Conservation (phyloP, 2,797 vertebrate genomes). For the Chloroceryle inda region DNA sequence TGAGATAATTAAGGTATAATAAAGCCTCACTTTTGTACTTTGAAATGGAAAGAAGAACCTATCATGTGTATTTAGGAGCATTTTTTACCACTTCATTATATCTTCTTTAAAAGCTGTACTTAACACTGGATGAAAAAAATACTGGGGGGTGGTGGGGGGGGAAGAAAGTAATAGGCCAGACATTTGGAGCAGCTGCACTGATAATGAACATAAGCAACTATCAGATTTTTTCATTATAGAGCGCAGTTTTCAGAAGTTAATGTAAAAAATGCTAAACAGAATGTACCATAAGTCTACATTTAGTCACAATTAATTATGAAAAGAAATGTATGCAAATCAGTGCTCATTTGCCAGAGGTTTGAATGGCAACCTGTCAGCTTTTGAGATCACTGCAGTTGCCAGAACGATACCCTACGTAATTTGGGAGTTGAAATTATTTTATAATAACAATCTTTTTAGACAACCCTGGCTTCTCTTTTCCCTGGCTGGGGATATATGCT, state of each 20-base stretch:
- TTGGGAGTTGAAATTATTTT: conserved; percentile 13
- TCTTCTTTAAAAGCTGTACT: conserved; percentile 40
- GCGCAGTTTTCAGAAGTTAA: conserved; percentile 46
- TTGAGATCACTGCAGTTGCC: conserved; percentile 19
- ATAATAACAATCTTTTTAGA: background rate
- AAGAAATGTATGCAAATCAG: conserved; percentile 46
- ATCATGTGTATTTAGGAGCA: background rate
- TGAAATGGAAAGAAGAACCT: background rate
- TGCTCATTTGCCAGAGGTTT: conserved; percentile 26
- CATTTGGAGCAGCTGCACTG: conserved; percentile 38
- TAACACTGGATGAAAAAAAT: conserved; percentile 30
- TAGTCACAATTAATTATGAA: conserved; percentile 67
- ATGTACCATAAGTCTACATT: conserved; percentile 62
- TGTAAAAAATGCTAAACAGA: conserved; percentile 63
- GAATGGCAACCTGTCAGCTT: conserved; percentile 41
- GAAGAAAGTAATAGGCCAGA: conserved; percentile 2
- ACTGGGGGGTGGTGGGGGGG: background rate
- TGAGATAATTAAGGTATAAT: background rate
- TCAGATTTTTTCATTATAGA: conserved; percentile 36
- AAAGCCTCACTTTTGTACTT: background rate
- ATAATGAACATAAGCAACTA: conserved; percentile 43
- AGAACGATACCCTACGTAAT: background rate
- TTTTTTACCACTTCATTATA: conserved; percentile 13
- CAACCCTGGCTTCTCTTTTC: background rate
- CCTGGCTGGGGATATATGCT: background rate